Evolutionary conservation across 2,113 vertebrate genomes (phyloP).

Genomic region (Thalassarche chlororhynchos): DNA sequence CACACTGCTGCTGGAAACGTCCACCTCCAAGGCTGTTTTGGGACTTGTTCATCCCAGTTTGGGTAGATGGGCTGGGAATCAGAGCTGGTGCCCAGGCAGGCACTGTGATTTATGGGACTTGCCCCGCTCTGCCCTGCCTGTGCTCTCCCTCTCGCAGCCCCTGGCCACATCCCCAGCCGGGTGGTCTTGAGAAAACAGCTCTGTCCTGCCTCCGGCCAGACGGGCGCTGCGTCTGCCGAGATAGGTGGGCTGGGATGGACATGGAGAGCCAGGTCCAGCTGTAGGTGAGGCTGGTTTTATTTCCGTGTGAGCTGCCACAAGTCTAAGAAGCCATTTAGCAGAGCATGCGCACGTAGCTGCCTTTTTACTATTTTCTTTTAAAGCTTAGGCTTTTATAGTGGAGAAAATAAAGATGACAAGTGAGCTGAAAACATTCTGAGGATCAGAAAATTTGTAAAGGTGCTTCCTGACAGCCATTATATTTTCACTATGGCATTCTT

Average conservation of each 20-base stretch:
- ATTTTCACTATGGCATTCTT: not conserved
- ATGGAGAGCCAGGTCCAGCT: not conserved
- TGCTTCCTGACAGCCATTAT: not conserved
- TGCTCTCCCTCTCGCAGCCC: not conserved
- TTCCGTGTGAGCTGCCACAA: not conserved
- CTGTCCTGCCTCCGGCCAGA: not conserved
- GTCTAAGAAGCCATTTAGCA: not conserved
- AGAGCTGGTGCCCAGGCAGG: not conserved
- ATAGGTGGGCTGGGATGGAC: not conserved
- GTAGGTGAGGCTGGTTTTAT: not conserved
- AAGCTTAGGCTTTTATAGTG: not conserved
- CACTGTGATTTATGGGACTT: not conserved
- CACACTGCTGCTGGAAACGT: not conserved
- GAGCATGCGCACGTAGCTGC: not conserved
- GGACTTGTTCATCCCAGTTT: not conserved
- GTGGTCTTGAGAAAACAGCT: not conserved
- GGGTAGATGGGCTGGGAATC: not conserved
- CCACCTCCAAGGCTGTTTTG: not conserved
- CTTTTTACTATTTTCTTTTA: not conserved
- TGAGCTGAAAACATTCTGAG: not conserved
- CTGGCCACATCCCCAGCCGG: accelerated
- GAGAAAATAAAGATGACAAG: not conserved
- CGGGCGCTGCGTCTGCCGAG: not conserved
- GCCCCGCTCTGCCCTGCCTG: accelerated
- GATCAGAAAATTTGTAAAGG: not conserved